phyloP scores from a whole-genome alignment of 2,797 vertebrate species.

The Chiloscyllium punctatum region DNA sequence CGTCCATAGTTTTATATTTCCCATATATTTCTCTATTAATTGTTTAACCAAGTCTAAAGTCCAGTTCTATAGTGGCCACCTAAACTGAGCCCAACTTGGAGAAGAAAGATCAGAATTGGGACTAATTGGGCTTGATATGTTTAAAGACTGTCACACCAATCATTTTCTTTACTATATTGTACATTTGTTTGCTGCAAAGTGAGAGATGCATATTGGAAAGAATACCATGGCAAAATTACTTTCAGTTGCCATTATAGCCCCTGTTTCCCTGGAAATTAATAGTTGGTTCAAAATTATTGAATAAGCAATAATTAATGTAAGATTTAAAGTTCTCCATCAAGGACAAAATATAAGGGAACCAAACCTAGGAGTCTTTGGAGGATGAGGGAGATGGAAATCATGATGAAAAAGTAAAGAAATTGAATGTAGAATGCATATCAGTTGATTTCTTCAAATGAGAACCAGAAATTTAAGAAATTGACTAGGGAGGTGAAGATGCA shows the following conservation, averaged over 20 bases:
- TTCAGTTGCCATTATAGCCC: background rate
- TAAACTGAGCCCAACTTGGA: background rate
- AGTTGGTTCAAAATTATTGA: background rate
- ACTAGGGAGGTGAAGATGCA: too few relatives aligned
- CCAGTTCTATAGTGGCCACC: background rate
- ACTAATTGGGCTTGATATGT: background rate
- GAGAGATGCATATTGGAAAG: background rate
- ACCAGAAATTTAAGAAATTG: too few relatives aligned
- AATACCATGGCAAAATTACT: background rate
- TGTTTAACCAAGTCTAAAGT: background rate
- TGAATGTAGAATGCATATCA: too few relatives aligned
- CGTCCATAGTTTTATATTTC: background rate
- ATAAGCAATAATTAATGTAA: background rate
- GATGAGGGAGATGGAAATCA: too few relatives aligned
- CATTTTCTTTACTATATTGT: background rate
- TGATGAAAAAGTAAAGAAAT: too few relatives aligned
- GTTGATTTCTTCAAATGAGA: too few relatives aligned
- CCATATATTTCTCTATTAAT: background rate
- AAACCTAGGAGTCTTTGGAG: too few relatives aligned
- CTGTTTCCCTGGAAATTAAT: background rate
- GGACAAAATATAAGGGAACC: too few relatives aligned
- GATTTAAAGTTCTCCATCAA: background rate
- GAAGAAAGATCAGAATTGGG: background rate
- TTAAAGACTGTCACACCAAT: background rate
- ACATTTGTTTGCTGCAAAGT: background rate